These are phyloP conservation scores for Microtus californicus DNA, from an alignment of 2,797 vertebrate species.

Conservation along the genomic window DNA sequence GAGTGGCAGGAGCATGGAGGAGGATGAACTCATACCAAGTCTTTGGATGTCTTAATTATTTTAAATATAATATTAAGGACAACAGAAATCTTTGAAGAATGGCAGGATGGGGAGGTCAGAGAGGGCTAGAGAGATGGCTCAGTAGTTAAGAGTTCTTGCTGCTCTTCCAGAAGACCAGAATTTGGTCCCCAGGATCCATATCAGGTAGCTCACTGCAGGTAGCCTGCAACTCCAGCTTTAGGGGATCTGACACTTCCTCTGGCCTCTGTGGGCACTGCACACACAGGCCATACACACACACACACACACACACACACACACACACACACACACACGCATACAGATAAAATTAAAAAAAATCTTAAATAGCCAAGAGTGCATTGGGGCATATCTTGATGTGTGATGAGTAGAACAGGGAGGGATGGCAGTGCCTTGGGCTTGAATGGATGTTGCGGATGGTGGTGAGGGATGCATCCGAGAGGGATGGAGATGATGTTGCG, in stretches of 20 bases:
- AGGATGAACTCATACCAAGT: neutral
- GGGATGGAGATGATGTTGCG: neutral
- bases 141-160: neutral
- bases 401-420: neutral
- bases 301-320: neutral
- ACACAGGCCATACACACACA: too few relatives aligned
- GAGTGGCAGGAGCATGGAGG: neutral
- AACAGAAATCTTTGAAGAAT: neutral
- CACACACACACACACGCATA: neutral
- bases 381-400: neutral
- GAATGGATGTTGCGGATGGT: neutral
- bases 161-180: neutral
- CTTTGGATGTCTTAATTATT: neutral
- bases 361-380: neutral
- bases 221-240: neutral
- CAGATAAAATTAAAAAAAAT: too few relatives aligned
- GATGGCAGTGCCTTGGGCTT: neutral
- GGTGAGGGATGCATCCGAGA: neutral
- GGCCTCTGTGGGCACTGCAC: neutral
- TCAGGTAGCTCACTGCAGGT: neutral
- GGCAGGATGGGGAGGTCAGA: neutral
- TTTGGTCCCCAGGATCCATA: neutral
- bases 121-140: slow-evolving; percentile 1
- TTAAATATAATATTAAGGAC: neutral
- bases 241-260: neutral